These are phyloP conservation scores for Elmis aenea DNA, from an alignment of 2,888 invertebrate species.

Conservation along the genomic window DNA sequence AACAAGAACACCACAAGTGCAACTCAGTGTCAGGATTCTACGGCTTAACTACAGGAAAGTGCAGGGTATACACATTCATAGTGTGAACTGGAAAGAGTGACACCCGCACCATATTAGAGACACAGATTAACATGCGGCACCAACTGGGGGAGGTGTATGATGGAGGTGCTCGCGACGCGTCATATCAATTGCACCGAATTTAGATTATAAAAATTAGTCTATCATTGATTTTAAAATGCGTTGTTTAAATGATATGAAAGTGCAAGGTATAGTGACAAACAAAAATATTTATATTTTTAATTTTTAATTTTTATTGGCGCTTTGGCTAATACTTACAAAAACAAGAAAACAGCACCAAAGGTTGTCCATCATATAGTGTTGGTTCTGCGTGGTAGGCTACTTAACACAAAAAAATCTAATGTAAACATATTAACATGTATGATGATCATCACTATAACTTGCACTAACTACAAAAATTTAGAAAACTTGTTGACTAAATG, in stretches of 20 bases:
- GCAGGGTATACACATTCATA: constrained; percentile 27
- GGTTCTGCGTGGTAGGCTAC: constrained; percentile 35
- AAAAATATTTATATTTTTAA: constrained; percentile 11
- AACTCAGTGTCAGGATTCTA: constrained; percentile 38
- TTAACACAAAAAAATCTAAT: constrained; percentile 28
- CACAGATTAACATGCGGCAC: constrained; percentile 33
- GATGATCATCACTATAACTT: constrained; percentile 34
- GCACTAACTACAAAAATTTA: constrained; percentile 29
- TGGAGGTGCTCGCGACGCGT: constrained; percentile 32
- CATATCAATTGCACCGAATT: constrained; percentile 1
- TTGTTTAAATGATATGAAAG: too few relatives aligned
- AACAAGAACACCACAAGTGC: constrained; percentile 49
- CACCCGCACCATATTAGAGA: constrained; percentile 30
- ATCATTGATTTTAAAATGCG: too few relatives aligned
- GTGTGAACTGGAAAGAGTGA: constrained; percentile 30
- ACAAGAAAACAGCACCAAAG: constrained; percentile 21
- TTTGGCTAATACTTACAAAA: constrained; percentile 35
- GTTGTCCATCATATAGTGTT: constrained; percentile 31
- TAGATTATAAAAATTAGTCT: too few relatives aligned
- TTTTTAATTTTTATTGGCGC: constrained; percentile 1
- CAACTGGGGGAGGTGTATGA: constrained; percentile 28
- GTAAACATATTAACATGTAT: constrained; percentile 16
- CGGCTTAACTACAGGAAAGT: constrained; percentile 30
- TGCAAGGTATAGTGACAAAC: constrained; percentile 39
- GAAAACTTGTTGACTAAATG: too few relatives aligned